Evolutionary conservation across 2,797 vertebrate species (phyloP).

Genomic region (Lemur catta): DNA sequence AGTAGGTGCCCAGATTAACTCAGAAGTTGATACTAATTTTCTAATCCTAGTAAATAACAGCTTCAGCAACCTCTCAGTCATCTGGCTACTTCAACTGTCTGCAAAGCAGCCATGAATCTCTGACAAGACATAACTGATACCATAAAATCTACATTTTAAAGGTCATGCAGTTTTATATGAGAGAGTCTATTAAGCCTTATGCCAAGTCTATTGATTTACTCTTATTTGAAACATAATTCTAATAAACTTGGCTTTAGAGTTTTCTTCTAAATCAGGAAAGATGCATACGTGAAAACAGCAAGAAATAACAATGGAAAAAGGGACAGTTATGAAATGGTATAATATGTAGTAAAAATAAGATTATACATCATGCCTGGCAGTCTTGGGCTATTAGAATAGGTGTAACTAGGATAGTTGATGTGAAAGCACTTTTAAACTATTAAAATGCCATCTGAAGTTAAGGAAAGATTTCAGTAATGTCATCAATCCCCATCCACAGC

Average conservation of each 20-base stretch:
- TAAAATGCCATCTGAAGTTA: background rate
- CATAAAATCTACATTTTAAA: background rate
- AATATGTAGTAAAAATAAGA: background rate
- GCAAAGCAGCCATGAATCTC: background rate
- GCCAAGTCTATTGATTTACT: background rate
- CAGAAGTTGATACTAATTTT: background rate
- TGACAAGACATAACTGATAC: background rate
- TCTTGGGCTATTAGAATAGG: background rate
- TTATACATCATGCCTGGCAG: background rate
- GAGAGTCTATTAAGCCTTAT: background rate
- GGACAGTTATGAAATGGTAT: background rate
- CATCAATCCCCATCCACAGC: background rate
- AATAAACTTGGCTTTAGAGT: background rate
- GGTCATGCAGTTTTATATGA: background rate
- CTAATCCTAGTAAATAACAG: background rate
- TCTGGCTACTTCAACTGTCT: background rate
- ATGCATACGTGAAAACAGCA: background rate
- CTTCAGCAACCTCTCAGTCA: background rate
- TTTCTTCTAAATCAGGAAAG: slow-evolving; percentile 18
- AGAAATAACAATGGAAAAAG: background rate
- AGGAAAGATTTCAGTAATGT: background rate
- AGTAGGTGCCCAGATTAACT: background rate
- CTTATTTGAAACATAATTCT: slow-evolving; percentile 32
- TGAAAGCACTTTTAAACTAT: slow-evolving; percentile 2
- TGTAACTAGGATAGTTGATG: background rate